phyloP scores from a whole-genome alignment of 2,888 invertebrate genomes.

The Trissoscelio sp. region DNA sequence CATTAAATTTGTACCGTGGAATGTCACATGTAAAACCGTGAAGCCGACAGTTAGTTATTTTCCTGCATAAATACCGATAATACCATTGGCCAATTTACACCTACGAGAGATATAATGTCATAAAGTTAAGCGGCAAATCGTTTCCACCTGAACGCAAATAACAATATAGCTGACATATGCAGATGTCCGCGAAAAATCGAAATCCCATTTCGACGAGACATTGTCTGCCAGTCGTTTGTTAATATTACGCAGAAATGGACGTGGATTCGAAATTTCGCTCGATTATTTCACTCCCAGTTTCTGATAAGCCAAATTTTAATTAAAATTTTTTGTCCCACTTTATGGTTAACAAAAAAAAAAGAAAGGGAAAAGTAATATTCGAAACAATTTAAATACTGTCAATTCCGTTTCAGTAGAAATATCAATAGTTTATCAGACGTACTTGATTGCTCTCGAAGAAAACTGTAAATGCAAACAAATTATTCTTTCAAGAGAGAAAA shows the following conservation, averaged over 20 bases:
- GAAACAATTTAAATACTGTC: too few species aligned
- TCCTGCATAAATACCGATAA: constrained; percentile 42
- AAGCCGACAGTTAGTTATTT: constrained; percentile 33
- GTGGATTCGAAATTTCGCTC: not conserved
- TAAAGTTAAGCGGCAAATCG: constrained; percentile 43
- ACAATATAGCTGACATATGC: constrained; percentile 40
- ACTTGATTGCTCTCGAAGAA: too few species aligned
- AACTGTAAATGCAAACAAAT: too few species aligned
- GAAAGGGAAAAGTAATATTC: not conserved
- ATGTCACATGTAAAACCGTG: constrained; percentile 12
- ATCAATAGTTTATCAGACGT: not conserved
- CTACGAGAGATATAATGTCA: constrained; percentile 29
- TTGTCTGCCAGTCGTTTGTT: constrained; percentile 16
- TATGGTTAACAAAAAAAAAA: too few species aligned
- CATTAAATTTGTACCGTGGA: not conserved
- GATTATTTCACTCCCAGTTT: not conserved
- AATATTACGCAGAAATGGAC: constrained; percentile 13
- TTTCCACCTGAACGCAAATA: constrained; percentile 43
- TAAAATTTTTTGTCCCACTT: too few species aligned
- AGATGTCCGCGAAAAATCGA: constrained; percentile 43
- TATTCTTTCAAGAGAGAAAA: too few species aligned
- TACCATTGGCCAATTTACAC: constrained; percentile 41
- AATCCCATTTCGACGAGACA: constrained; percentile 35
- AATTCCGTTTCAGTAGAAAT: not conserved
- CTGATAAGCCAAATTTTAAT: too few species aligned